Evolutionary conservation across 2,888 invertebrate species (phyloP).

Genomic region (Anaspis maculata): DNA sequence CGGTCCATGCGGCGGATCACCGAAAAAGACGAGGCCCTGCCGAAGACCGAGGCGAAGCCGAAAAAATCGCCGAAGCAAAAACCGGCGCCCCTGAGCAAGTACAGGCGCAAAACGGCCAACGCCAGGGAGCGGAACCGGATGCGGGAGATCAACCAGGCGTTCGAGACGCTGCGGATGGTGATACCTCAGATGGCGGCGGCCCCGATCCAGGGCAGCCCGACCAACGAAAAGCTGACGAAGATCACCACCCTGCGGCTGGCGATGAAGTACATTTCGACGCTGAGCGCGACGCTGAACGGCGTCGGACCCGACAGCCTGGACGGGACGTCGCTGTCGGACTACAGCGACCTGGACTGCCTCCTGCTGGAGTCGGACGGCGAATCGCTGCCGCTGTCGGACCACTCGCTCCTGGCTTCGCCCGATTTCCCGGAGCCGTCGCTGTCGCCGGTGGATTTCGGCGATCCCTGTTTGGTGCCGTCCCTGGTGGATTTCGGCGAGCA

Average conservation of each 20-base stretch:
- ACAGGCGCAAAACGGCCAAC: slow-evolving; percentile 83
- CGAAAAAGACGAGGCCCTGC: slow-evolving; percentile 34
- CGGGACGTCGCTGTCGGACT: slow-evolving; percentile 24
- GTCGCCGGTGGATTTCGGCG: slow-evolving; percentile 49
- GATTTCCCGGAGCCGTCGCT: slow-evolving; percentile 46
- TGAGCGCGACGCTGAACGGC: slow-evolving; percentile 53
- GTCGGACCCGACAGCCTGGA: slow-evolving; percentile 11
- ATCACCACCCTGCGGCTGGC: slow-evolving; percentile 81
- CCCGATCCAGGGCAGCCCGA: slow-evolving; percentile 36
- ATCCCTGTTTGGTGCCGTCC: slow-evolving; percentile 33
- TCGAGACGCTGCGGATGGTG: slow-evolving; percentile 69
- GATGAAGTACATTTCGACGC: slow-evolving; percentile 76
- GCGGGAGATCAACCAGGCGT: slow-evolving; percentile 85
- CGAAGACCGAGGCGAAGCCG: slow-evolving; percentile 6
- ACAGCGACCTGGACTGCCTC: slow-evolving; percentile 41
- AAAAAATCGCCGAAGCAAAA: slow-evolving; percentile 47
- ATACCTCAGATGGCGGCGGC: slow-evolving; percentile 54
- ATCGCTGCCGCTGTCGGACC: slow-evolving; percentile 48
- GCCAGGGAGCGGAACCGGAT: slow-evolving; percentile 79
- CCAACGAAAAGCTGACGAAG: slow-evolving; percentile 79
- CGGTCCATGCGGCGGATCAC: slow-evolving; percentile 53
- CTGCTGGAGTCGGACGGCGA: slow-evolving; percentile 54
- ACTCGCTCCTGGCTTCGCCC: slow-evolving; percentile 47
- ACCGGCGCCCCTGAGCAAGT: slow-evolving; percentile 75
- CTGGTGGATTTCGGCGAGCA: slow-evolving; percentile 37